Conservation (phyloP, 2,888 invertebrate species). For the Apoda limacodes region DNA sequence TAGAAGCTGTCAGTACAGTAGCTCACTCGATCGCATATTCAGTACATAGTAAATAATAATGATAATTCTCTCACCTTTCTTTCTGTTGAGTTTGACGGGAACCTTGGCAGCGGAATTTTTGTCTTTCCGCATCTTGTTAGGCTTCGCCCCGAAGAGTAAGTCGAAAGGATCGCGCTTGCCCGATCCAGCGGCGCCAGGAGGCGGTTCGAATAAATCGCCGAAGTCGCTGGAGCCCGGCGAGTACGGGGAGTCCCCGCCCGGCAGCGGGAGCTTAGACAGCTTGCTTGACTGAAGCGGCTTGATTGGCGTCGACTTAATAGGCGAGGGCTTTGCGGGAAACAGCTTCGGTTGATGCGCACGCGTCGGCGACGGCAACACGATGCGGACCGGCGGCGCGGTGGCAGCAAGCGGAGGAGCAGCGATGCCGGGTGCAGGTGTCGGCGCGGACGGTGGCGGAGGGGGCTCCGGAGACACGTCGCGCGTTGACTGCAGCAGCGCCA, state of each 20-base stretch:
- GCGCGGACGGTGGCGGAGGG: slow-evolving; percentile 26
- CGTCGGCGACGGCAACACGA: slow-evolving; percentile 61
- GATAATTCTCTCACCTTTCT: slow-evolving; percentile 55
- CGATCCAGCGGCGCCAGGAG: slow-evolving; percentile 33
- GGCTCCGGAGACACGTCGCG: slow-evolving; percentile 54
- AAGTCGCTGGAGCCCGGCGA: slow-evolving; percentile 91
- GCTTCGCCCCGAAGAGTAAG: slow-evolving; percentile 67
- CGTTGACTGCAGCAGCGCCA: slow-evolving; percentile 68
- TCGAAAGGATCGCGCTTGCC: slow-evolving; percentile 67
- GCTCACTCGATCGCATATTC: too few relatives aligned
- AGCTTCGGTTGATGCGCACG: slow-evolving; percentile 63
- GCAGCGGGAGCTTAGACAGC: slow-evolving; percentile 36
- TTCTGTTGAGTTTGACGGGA: slow-evolving; percentile 49
- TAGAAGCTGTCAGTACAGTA: too few relatives aligned
- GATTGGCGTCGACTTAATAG: slow-evolving; percentile 70
- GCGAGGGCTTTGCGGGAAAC: slow-evolving; percentile 60
- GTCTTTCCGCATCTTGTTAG: slow-evolving; percentile 21
- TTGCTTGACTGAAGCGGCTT: slow-evolving; percentile 60
- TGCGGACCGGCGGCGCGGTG: slow-evolving; percentile 39
- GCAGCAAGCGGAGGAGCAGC: slow-evolving; percentile 22
- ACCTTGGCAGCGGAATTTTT: slow-evolving; percentile 34
- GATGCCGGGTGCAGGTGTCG: slow-evolving; percentile 19
- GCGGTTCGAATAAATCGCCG: slow-evolving; percentile 89
- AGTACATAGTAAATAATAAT: too few relatives aligned
- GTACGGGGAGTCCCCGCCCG: slow-evolving; percentile 81